Evolutionary conservation across 2,888 invertebrate species (phyloP), one percentile per base, ranked within the genome.

Genomic region (Brenthis daphne): DNA sequence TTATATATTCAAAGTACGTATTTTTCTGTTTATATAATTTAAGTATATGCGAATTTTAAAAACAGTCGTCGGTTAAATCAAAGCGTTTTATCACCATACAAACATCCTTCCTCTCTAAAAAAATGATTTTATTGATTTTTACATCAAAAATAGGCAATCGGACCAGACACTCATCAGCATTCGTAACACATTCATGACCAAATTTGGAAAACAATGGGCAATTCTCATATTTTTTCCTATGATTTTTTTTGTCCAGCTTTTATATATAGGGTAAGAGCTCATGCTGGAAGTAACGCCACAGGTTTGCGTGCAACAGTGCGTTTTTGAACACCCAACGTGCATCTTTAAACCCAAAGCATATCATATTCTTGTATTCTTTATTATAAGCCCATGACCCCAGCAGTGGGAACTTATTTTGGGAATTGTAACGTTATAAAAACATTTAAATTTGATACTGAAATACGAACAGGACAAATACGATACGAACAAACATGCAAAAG

Each of bases 271-370:
- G 78, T 71, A 82, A 73, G 73, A 50, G 37, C 37, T 79, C 90
- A 90, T 92, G 90, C 91, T 82, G 83, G 83, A 80, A 82, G 76
- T 78, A 51, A 85, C 82, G 83, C 78, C 79, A 76, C 67, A 82
- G 77, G 70, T 53, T 88, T 87, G 90, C 91, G 91, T 92, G 92
- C 89, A 85, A 88, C 83, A 87, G 74, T 73, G 78, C 69, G 67
- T 67, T 68, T 73, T 57, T 65, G 72, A 71, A 77, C 75, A 73
- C 68, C 72, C 70, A 65, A 76, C 80, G 84, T 86, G 86, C 85
- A 80, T 71, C 74, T 77, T 75, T 50, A 73, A 58, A 70, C 77
- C 79, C 78, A 74, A 80, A 80, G 80, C 78, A 65, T 55, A 61
- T 50, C 14, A 51, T 29, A 58, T 50, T 29, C 29, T 20, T 33